Conservation (phyloP, 2,797 vertebrate species). For the Poeciliopsis paucimaculata region DNA sequence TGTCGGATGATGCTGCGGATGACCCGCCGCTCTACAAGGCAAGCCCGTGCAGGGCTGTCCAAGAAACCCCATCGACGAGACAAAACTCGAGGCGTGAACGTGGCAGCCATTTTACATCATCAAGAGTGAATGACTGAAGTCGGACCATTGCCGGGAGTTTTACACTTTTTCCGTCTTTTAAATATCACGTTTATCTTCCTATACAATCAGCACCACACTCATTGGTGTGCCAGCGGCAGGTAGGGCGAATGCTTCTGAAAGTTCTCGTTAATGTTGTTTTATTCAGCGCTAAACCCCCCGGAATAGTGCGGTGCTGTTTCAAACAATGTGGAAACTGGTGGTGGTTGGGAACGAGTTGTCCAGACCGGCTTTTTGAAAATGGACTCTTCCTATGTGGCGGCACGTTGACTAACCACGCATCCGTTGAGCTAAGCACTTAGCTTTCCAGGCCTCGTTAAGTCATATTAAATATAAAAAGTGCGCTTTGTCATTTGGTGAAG, state of each 20-base stretch:
- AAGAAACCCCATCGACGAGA: conserved; percentile 94
- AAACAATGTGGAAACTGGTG: conserved; percentile 83
- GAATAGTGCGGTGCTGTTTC: conserved; percentile 73
- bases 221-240: conserved; percentile 84
- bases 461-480: not conserved
- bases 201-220: conserved; percentile 77
- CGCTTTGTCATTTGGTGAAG: conserved; percentile 9
- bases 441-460: conserved; percentile 38
- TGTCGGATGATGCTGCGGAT: conserved; percentile 53
- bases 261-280: conserved; percentile 52
- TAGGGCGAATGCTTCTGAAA: conserved; percentile 75
- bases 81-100: conserved; percentile 94
- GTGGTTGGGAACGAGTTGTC: conserved; percentile 78
- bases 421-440: conserved; percentile 49
- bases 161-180: conserved; percentile 83
- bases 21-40: conserved; percentile 73
- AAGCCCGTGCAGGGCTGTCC: conserved; percentile 81
- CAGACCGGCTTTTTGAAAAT: conserved; percentile 94
- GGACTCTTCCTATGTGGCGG: conserved; percentile 89
- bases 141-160: conserved; percentile 86
- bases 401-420: conserved; percentile 81
- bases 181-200: conserved; percentile 81
- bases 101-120: conserved; percentile 99
- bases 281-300: conserved; percentile 36
- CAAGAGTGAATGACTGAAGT: conserved; percentile 92